Percentiles rank a stretch among this genome's conserved stretches.
Evolutionary conservation across 2,888 invertebrate species (phyloP).

Genomic region (Noctua fimbriata): DNA sequence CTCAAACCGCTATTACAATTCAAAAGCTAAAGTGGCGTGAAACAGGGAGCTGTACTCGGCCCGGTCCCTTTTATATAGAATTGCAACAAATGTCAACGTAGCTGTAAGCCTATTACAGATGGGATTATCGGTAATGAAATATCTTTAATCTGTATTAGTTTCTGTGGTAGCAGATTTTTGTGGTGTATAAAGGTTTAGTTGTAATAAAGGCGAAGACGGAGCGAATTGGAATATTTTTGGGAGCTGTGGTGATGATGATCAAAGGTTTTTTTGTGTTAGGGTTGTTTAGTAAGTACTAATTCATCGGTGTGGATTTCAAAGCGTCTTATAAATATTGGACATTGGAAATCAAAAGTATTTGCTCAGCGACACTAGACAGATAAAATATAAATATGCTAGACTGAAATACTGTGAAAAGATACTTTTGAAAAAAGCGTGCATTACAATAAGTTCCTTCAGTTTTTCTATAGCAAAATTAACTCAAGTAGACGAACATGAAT

Average conservation of each 20-base stretch:
- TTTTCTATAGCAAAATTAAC: neutral
- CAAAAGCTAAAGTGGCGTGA: slow-evolving; percentile 66
- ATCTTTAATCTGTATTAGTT: slow-evolving; percentile 89
- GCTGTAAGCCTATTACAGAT: slow-evolving; percentile 85
- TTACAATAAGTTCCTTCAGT: neutral
- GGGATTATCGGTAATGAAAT: slow-evolving; percentile 89
- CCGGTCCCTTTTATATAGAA: slow-evolving; percentile 68
- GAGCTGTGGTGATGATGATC: slow-evolving; percentile 2
- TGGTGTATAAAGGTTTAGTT: slow-evolving; percentile 42
- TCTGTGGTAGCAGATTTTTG: slow-evolving; percentile 68
- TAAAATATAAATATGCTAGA: neutral
- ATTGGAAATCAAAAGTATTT: neutral
- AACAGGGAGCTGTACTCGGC: slow-evolving; percentile 62
- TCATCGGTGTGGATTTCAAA: neutral
- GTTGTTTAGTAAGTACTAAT: neutral
- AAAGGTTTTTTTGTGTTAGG: slow-evolving; percentile 2
- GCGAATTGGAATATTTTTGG: slow-evolving; percentile 31
- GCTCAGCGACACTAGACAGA: neutral
- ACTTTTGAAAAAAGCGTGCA: neutral
- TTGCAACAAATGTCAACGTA: slow-evolving; percentile 87
- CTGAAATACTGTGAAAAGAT: neutral
- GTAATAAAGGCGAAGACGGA: slow-evolving; percentile 31
- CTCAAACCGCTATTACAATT: slow-evolving; percentile 51
- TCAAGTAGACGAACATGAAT: neutral
- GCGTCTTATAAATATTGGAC: neutral